These are phyloP conservation scores for Pontoporia blainvillei DNA, from an alignment of 2,113 vertebrate species.

Conservation along the genomic window DNA sequence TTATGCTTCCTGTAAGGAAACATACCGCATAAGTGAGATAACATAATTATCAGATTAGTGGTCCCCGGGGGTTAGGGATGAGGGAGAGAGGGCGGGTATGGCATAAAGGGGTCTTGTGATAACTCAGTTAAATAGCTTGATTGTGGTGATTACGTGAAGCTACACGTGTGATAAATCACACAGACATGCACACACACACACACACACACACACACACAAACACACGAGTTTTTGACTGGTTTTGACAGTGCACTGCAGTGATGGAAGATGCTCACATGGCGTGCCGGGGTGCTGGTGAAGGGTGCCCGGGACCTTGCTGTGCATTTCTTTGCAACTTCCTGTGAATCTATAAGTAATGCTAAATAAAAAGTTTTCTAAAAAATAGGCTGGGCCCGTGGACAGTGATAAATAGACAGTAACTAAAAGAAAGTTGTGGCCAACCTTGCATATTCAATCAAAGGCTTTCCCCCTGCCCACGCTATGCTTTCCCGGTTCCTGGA, in stretches of 20 bases:
- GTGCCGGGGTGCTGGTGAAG: background rate
- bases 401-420: background rate
- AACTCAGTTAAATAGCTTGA: background rate
- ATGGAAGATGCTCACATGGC: accelerated
- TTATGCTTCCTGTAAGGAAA: too few species aligned
- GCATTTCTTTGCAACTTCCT: background rate
- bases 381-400: background rate
- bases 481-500: background rate
- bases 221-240: background rate
- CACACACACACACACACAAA: background rate
- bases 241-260: accelerated
- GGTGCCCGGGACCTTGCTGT: accelerated
- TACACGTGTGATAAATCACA: background rate
- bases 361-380: background rate
- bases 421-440: background rate
- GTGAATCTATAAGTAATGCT: background rate
- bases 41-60: accelerated
- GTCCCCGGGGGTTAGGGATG: background rate
- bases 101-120: background rate
- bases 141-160: background rate
- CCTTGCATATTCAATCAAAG: accelerated
- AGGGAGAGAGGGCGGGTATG: accelerated
- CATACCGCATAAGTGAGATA: background rate
- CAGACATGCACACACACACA: background rate
- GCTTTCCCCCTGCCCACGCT: accelerated